These are phyloP conservation scores for Rhodophaea formosa DNA, from an alignment of 2,888 invertebrate genomes.

Conservation along the genomic window DNA sequence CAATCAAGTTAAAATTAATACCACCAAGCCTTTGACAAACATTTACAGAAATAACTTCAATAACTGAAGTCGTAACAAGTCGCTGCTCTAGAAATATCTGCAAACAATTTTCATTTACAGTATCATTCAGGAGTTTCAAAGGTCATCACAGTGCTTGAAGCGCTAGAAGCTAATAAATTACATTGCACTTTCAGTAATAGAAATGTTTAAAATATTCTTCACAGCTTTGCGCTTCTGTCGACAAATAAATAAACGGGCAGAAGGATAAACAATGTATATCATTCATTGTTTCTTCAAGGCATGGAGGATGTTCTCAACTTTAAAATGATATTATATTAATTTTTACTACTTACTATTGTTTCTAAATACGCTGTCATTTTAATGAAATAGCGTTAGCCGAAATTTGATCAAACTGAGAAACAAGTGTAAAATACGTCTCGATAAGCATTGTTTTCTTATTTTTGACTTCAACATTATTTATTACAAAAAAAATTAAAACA, in stretches of 20 bases:
- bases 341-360: too few species aligned
- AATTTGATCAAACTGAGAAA: too few species aligned
- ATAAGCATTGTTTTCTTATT: too few species aligned
- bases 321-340: too few species aligned
- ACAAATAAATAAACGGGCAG: neutral
- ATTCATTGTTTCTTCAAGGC: too few species aligned
- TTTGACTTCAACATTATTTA: too few species aligned
- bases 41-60: neutral
- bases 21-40: neutral
- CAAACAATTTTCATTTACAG: slow-evolving; percentile 9
- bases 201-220: slow-evolving; percentile 35
- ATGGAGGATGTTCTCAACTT: too few species aligned
- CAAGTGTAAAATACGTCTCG: too few species aligned
- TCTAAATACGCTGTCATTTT: too few species aligned
- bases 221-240: slow-evolving; percentile 31
- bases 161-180: slow-evolving; percentile 24
- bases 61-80: neutral
- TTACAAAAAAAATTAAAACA: too few species aligned
- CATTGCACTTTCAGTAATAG: slow-evolving; percentile 30
- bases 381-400: too few species aligned
- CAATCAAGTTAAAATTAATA: too few species aligned
- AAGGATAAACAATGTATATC: neutral
- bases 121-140: slow-evolving; percentile 1
- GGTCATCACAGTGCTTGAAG: slow-evolving; percentile 1
- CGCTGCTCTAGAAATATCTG: neutral